Base-by-base conservation (phyloP, 1,140 invertebrate species). In the Elymnias hypermnestra region DNA sequence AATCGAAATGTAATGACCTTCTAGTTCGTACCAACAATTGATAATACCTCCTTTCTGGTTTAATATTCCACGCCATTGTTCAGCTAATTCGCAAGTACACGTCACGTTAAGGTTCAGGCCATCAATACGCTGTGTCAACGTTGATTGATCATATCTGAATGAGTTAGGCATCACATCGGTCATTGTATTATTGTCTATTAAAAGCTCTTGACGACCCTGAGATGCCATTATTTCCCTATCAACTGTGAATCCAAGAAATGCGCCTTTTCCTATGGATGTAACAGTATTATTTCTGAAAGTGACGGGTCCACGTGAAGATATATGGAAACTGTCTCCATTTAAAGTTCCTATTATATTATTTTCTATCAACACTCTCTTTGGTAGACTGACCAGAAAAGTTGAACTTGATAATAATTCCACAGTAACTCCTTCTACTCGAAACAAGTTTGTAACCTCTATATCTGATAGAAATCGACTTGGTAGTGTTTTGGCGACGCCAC, bases 391-490 rank as follows among this genome's bases (percentile, higher is more conserved):
- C 55, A 89, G 87, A 73, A 93, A 92, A 2, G 90, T 89, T 65
- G 91, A 89, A 58, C 90, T 88, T 36, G 90, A 89, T 10, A 93
- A 68, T 37, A 76, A 77, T 2, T 88, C 74, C 2, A 92, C 75
- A 1, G 65, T 67, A 57, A 91, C 90, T 39, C 91, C 89, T 13
- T 89, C 87, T 45, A 94, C 88, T 14, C 85, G 82, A 18, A 94
- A 90, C 36, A 89, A 87, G 29, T 91, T 82, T 26, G 87, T 86
- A 6, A 95, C 90, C 49, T 91, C 90, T 21, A 95, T 76, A 40
- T 94, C 93, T 26, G 92, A 92, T 68, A 94, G 88, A 35, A 90
- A 89, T 26, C 92, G 88, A 41, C 92, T 94, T 0, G 92, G 92
- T 21, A 93, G 87, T 2, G 63, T 72, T 9, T 83, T 79, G 6